Conservation (phyloP, 2,888 invertebrate genomes). For the Cantharis rufa region DNA sequence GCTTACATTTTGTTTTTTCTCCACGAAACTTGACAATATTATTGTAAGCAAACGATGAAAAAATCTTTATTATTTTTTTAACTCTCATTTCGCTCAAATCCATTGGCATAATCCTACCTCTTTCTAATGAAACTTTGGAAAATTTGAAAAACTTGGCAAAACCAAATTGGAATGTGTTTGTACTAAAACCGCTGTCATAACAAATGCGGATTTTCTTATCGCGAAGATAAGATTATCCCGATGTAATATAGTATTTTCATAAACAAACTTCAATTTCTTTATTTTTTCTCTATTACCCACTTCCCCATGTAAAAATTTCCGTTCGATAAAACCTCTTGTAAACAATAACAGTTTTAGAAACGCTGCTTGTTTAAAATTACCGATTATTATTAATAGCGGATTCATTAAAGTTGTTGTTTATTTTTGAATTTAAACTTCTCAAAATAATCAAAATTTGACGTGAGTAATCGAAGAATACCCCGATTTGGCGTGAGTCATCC, state of each 20-base stretch:
- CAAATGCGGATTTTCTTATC: conserved; percentile 1
- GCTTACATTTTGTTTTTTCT: not conserved
- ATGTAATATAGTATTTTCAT: not conserved
- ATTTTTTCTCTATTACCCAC: not conserved
- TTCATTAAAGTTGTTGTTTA: not conserved
- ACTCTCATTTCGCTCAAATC: conserved; percentile 2
- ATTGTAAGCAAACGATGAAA: not conserved
- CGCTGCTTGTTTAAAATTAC: not conserved
- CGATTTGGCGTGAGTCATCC: conserved; percentile 1
- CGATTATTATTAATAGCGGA: not conserved
- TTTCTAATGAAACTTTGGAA: not conserved
- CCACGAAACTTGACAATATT: too few relatives aligned
- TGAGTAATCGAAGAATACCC: conserved; percentile 9
- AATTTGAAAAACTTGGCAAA: not conserved
- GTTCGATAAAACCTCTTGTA: not conserved
- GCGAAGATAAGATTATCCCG: not conserved
- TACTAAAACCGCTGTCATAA: not conserved
- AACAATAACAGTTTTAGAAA: not conserved
- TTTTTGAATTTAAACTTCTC: not conserved
- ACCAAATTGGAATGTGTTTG: not conserved
- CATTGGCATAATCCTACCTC: not conserved
- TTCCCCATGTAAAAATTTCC: not conserved
- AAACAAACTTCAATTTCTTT: not conserved
- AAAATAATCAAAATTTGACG: not conserved
- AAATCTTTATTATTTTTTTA: not conserved